Evolutionary conservation across 1,140 invertebrate species (phyloP).

Genomic region (Brachionus rubens): DNA sequence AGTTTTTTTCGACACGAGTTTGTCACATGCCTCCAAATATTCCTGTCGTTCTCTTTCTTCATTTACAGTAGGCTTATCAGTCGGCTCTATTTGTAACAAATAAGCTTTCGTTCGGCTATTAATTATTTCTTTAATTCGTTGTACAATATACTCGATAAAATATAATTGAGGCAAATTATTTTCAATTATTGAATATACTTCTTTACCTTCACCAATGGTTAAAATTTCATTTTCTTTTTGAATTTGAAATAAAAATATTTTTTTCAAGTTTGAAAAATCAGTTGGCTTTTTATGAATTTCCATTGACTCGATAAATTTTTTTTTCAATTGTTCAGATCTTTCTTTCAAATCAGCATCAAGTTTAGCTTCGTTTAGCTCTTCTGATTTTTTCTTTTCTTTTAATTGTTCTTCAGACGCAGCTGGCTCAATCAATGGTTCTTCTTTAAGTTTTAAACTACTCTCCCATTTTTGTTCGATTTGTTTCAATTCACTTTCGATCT

Average conservation of each 20-base stretch:
- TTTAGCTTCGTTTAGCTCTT: not conserved
- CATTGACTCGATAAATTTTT: slow-evolving; percentile 41
- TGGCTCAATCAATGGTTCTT: not conserved
- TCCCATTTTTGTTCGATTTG: slow-evolving; percentile 26
- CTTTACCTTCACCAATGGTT: not conserved
- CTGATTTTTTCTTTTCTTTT: not conserved
- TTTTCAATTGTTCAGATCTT: not conserved
- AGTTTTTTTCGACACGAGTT: not conserved
- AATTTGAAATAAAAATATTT: slow-evolving; percentile 31
- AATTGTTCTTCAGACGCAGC: not conserved
- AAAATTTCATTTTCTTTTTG: not conserved
- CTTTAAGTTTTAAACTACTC: slow-evolving; percentile 5
- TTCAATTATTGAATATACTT: not conserved
- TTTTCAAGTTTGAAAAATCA: slow-evolving; percentile 8
- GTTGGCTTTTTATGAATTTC: slow-evolving; percentile 30
- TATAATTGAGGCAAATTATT: not conserved
- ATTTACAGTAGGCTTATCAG: not conserved
- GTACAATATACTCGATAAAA: slow-evolving; percentile 38
- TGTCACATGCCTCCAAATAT: slow-evolving; percentile 28
- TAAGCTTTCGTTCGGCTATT: not conserved
- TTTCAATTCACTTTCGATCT: slow-evolving; percentile 30
- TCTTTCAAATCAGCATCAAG: not conserved
- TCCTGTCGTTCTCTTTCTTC: slow-evolving; percentile 26
- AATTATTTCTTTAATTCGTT: slow-evolving; percentile 22
- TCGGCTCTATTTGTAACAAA: not conserved